Base-by-base conservation (phyloP, 2,888 invertebrate species). In the Cactoblastis cactorum region DNA sequence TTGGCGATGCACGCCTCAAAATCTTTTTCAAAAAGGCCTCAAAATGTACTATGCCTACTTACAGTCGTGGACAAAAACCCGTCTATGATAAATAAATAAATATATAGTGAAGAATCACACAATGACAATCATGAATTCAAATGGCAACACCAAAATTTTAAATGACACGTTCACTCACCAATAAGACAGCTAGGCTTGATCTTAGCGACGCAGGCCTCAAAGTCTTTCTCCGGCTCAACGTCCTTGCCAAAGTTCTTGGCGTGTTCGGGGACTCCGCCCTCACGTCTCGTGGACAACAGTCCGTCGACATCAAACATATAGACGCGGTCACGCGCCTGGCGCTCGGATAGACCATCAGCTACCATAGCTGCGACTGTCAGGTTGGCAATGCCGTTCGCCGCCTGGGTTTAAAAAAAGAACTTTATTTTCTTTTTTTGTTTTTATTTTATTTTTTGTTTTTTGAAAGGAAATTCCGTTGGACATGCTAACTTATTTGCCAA, bases 241-340 rank as follows among this genome's bases (percentile, higher is more conserved):
- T 97, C 94, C 74, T 96, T 96, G 38, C 95, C 95, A 67, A 94
- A 96, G 53, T 85, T 90, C 32, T 88, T 81, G 61, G 95, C 95
- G 63, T 95, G 94, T 3, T 92, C 93, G 0, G 93, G 93, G 0
- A 95, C 86, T 28, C 90, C 91, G 5, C 94, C 94, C 39, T 91
- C 91, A 0, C 94, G 90, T 0, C 91, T 88, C 59, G 78, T 81
- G 0, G 96, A 95, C 54, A 98, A 82, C 1, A 99, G 89, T 1
- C 99, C 99, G 65, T 96, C 94, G 22, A 97, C 94, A 70, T 99
- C 99, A 63, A 97, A 95, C 96, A 99, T 95, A 94, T 95, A 99
- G 57, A 99, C 97, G 63, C 94, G 94, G n/a, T 92, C 92, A 33
- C 94, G 91, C 0, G 99, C 99, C 65, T 97, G 95, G 65, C 90